phyloP scores from a whole-genome alignment of 1,140 invertebrate species.

The Brachionus calyciflorus region DNA sequence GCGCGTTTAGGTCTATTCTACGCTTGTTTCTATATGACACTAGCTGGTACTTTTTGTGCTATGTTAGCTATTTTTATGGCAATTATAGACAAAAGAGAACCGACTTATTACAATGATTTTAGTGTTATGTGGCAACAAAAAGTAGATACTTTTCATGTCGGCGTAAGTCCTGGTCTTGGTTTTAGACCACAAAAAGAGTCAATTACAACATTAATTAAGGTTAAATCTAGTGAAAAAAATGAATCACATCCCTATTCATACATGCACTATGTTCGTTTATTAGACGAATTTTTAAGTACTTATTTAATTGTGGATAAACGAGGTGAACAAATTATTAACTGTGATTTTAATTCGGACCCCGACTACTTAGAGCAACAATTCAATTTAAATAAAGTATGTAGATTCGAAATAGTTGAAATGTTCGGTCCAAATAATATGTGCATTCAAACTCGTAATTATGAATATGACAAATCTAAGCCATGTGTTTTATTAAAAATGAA shows the following conservation, averaged over 20 bases:
- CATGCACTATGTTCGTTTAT: slow-evolving; percentile 13
- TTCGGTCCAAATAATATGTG: slow-evolving; percentile 41
- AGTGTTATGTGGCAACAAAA: slow-evolving; percentile 46
- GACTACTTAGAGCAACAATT: slow-evolving; percentile 36
- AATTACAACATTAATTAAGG: slow-evolving; percentile 37
- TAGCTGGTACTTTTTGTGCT: slow-evolving; percentile 26
- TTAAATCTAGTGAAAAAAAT: slow-evolving; percentile 43
- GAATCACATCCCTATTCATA: slow-evolving; percentile 26
- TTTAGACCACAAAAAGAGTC: slow-evolving; percentile 44
- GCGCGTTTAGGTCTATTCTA: slow-evolving; percentile 45
- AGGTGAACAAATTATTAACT: slow-evolving; percentile 47
- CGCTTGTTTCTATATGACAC: slow-evolving; percentile 45
- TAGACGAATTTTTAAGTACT: slow-evolving; percentile 33
- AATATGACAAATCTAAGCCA: slow-evolving; percentile 55
- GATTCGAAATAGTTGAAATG: slow-evolving; percentile 50
- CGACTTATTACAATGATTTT: slow-evolving; percentile 30
- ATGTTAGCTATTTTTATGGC: slow-evolving; percentile 47
- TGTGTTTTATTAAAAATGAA: slow-evolving; percentile 58
- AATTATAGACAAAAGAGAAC: slow-evolving; percentile 48
- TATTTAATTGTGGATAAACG: slow-evolving; percentile 46
- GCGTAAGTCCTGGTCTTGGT: slow-evolving; percentile 35
- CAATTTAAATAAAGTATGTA: slow-evolving; percentile 50
- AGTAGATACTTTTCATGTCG: neutral
- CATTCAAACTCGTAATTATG: slow-evolving; percentile 53
- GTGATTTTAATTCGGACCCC: slow-evolving; percentile 23